Evolutionary conservation across 1,140 invertebrate species (phyloP), one percentile per base, ranked within the genome.

Genomic region (Drosophila novamexicana): DNA sequence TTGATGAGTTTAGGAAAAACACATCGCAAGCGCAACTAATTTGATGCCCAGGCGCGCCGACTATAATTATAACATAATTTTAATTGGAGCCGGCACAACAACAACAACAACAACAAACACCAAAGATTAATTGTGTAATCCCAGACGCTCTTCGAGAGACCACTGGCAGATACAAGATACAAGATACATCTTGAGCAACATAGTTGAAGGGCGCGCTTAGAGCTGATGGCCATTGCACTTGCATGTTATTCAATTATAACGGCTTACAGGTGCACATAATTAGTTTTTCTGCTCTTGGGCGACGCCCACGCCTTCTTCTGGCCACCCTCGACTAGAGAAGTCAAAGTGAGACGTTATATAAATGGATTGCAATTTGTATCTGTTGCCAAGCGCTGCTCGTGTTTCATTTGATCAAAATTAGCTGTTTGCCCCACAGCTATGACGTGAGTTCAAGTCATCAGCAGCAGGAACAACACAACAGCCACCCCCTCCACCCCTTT

Each of bases 31-130:
- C 70, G 47, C 36, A 16, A 34, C 70, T 73, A 67, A 73, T 73
- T 75, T 71, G 68, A 59, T 71, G 65, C 53, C 42, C 61, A 63
- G 79, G 68, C 77, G 56, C 69, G 74, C 47, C 50, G 59, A 52
- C 61, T 66, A 68, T 89, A 86, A 86, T 86, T 86, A 86, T 80
- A 83, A 79, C 75, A 86, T 88, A 56, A 86, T 83, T 88, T 86
- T 89, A 86, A 88, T 86, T 86, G 76, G 72, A 83, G 58, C 39
- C 59, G 54, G 53, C 74, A 72, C 77, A 40, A 34, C 52, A 45
- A 62, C 42, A 49, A 7, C 32, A 42, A 5, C 40, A 42, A 8
- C 40, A 42, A n/a, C 40, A 42, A 29, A 5, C 47, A 74, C 75
- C 82, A 75, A 77, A 86, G 83, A 86, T 82, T 88, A 86, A 86